Evolutionary conservation across 2,113 vertebrate species (phyloP).

Genomic region (Galemys pyrenaicus): DNA sequence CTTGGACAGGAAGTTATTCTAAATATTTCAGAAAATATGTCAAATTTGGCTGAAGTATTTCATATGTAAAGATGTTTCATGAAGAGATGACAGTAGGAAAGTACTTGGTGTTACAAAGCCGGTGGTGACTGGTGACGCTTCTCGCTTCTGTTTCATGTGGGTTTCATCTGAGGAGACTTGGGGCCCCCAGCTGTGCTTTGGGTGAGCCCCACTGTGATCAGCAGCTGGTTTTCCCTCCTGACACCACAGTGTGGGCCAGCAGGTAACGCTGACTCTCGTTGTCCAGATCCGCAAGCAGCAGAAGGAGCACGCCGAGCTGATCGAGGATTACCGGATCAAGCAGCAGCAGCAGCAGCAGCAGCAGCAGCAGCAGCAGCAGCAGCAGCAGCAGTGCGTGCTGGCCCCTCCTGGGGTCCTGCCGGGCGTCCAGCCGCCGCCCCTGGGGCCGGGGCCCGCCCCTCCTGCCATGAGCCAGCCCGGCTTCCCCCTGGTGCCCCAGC

Average conservation of each 20-base stretch:
- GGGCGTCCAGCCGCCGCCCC: conserved; percentile 83
- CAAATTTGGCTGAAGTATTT: not conserved
- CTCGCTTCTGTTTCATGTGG: not conserved
- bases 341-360: conserved; percentile 89
- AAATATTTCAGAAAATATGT: not conserved
- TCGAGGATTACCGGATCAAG: conserved; percentile 95
- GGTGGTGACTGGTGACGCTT: not conserved
- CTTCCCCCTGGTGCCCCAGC: conserved; percentile 85
- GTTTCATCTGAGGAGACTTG: not conserved
- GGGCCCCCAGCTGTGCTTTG: not conserved
- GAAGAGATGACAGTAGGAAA: not conserved
- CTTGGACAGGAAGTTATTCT: not conserved
- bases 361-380: conserved; percentile 88
- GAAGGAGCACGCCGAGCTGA: conserved; percentile 96
- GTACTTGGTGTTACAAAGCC: not conserved
- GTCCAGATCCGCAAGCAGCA: conserved; percentile 97
- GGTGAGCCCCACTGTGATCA: not conserved
- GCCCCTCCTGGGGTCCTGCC: conserved; percentile 88
- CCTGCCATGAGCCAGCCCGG: conserved; percentile 83
- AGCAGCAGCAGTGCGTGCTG: conserved; percentile 88
- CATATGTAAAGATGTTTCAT: not conserved
- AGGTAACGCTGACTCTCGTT: not conserved
- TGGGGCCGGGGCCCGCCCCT: conserved; percentile 83
- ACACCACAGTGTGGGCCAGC: too few relatives aligned
- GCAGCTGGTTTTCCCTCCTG: not conserved